Evolutionary conservation across 2,797 vertebrate species (phyloP).

Genomic region (Mus caroli): DNA sequence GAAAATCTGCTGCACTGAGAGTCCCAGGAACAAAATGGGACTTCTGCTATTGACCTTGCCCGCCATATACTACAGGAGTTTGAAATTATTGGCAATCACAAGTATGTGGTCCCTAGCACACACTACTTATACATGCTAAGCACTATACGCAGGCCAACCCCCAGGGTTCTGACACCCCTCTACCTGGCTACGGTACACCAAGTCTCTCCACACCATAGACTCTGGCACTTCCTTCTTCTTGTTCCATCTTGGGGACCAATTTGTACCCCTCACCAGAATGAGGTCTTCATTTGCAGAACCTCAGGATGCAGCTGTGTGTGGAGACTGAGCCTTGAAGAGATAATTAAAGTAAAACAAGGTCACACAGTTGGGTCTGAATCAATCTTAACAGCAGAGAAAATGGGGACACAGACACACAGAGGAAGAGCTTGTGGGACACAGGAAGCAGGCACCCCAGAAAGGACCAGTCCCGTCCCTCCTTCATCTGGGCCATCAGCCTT

Average conservation of each 20-base stretch:
- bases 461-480: too few relatives aligned
- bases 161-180: not conserved
- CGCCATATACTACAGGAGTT: not conserved
- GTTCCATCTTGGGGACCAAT: not conserved
- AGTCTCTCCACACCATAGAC: not conserved
- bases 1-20: not conserved
- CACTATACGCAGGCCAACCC: not conserved
- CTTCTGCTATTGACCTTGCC: not conserved
- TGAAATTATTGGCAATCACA: not conserved
- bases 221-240: not conserved
- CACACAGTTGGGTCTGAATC: not conserved
- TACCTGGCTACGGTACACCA: not conserved
- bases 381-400: not conserved
- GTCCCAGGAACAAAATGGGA: not conserved
- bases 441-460: not conserved
- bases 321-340: not conserved
- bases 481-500: not conserved
- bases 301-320: not conserved
- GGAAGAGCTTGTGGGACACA: not conserved
- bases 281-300: not conserved
- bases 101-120: fast-evolving
- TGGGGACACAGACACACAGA: not conserved
- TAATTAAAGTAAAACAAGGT: not conserved
- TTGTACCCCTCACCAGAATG: not conserved
- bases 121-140: too few relatives aligned